Percentiles rank a stretch among this genome's conserved stretches.
Conservation (phyloP, 2,888 invertebrate genomes). For the Phortica magna region DNA sequence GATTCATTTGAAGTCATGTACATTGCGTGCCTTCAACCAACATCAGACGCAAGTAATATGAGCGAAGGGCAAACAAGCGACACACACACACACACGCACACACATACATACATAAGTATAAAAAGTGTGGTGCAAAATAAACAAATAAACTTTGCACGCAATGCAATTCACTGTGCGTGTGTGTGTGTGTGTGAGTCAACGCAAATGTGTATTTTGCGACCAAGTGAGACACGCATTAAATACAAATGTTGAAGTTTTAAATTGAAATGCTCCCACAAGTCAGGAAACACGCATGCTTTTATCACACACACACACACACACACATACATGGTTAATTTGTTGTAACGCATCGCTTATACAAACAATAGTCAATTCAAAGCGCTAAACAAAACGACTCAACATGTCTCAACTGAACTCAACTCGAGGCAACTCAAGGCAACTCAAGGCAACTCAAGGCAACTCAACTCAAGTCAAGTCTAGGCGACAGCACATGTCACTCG, state of each 20-base stretch:
- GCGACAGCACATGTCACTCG: too few species aligned
- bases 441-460: too few species aligned
- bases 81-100: too few species aligned
- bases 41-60: too few species aligned
- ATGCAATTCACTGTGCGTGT: neutral
- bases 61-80: neutral
- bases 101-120: too few species aligned
- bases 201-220: neutral
- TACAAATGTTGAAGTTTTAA: constrained; percentile 14
- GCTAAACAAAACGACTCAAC: too few species aligned
- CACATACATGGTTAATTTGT: neutral
- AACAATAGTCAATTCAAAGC: too few species aligned
- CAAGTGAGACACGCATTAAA: constrained; percentile 1
- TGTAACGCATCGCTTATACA: too few species aligned
- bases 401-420: too few species aligned
- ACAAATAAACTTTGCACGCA: neutral
- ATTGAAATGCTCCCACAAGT: constrained; percentile 5
- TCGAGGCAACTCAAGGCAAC: too few species aligned
- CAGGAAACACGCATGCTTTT: neutral
- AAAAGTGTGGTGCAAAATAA: neutral
- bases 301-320: neutral
- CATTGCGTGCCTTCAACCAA: too few species aligned
- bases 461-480: too few species aligned
- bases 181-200: neutral
- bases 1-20: neutral